Evolutionary conservation across 2,888 invertebrate species (phyloP).

Genomic region (Laothoe populi): DNA sequence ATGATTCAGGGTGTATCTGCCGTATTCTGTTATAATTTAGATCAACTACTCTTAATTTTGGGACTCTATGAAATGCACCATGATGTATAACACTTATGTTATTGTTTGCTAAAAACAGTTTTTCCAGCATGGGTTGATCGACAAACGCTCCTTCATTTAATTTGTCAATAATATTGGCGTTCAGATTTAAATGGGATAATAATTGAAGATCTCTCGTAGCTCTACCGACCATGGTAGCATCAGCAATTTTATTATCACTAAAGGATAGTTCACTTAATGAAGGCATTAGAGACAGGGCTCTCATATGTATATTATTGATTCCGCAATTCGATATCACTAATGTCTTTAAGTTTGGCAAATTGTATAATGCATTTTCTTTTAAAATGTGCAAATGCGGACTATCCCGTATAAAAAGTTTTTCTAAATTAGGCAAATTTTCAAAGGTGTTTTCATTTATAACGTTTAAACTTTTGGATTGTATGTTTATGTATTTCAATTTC

Average conservation of each 20-base stretch:
- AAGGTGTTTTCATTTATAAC: slow-evolving; percentile 89
- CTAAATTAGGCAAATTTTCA: slow-evolving; percentile 88
- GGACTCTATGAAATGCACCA: slow-evolving; percentile 92
- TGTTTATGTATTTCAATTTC: slow-evolving; percentile 89
- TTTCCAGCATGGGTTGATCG: slow-evolving; percentile 89
- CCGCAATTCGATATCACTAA: slow-evolving; percentile 92
- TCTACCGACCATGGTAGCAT: slow-evolving; percentile 92
- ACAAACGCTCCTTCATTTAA: slow-evolving; percentile 92
- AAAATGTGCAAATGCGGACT: slow-evolving; percentile 87
- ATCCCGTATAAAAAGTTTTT: slow-evolving; percentile 90
- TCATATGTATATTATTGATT: slow-evolving; percentile 90
- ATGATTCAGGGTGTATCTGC: slow-evolving; percentile 92
- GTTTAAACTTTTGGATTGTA: slow-evolving; percentile 88
- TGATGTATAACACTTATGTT: slow-evolving; percentile 90
- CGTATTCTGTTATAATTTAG: slow-evolving; percentile 91
- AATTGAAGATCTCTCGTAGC: slow-evolving; percentile 90
- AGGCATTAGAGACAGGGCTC: slow-evolving; percentile 90
- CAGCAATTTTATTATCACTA: slow-evolving; percentile 89
- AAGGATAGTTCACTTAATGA: slow-evolving; percentile 88
- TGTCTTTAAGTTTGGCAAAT: slow-evolving; percentile 87
- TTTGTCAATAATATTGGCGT: slow-evolving; percentile 88
- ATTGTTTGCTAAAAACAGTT: slow-evolving; percentile 89
- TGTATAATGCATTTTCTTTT: slow-evolving; percentile 90
- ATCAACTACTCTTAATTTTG: slow-evolving; percentile 89
- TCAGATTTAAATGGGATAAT: slow-evolving; percentile 88